Evolutionary conservation across 1,140 invertebrate genomes (phyloP).

Genomic region (Drosophila hydei): DNA sequence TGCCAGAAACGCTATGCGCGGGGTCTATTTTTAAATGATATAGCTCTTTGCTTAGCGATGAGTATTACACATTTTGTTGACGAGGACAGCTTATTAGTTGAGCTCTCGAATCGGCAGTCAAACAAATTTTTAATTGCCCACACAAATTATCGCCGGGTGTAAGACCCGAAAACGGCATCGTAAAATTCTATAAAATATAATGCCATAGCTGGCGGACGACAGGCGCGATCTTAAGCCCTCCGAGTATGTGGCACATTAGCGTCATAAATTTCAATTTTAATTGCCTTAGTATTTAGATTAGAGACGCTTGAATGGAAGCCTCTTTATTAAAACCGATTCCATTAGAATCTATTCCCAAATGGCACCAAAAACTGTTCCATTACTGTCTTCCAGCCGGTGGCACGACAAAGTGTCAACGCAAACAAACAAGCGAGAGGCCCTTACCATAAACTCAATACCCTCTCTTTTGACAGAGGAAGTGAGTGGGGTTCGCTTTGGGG

Average conservation of each 20-base stretch:
- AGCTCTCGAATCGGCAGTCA: constrained; percentile 27
- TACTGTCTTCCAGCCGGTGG: constrained; percentile 7
- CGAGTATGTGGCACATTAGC: constrained; percentile 60
- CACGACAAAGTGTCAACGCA: constrained; percentile 45
- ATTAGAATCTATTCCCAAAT: constrained; percentile 31
- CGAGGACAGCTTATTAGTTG: constrained; percentile 21
- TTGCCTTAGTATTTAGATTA: constrained; percentile 68
- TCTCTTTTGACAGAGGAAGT: no score
- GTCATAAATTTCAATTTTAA: constrained; percentile 74
- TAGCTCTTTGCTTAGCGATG: constrained; percentile 17
- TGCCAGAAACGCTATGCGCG: constrained; percentile 5
- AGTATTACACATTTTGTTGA: constrained; percentile 24
- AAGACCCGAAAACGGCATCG: constrained; percentile 17
- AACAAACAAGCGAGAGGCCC: constrained; percentile 1
- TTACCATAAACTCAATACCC: no score
- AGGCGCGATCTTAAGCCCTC: constrained; percentile 56
- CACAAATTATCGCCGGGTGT: constrained; percentile 49
- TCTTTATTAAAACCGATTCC: constrained; percentile 46
- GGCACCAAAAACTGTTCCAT: constrained; percentile 19
- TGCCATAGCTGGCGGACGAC: constrained; percentile 41
- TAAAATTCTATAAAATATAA: constrained; percentile 63
- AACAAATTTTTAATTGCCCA: constrained; percentile 70
- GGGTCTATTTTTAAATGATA: constrained; percentile 36
- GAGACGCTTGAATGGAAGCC: constrained; percentile 30
- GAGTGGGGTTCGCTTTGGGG: no score